Evolutionary conservation across 2,113 vertebrate species (phyloP).

Genomic region (Cephalopterus ornatus): DNA sequence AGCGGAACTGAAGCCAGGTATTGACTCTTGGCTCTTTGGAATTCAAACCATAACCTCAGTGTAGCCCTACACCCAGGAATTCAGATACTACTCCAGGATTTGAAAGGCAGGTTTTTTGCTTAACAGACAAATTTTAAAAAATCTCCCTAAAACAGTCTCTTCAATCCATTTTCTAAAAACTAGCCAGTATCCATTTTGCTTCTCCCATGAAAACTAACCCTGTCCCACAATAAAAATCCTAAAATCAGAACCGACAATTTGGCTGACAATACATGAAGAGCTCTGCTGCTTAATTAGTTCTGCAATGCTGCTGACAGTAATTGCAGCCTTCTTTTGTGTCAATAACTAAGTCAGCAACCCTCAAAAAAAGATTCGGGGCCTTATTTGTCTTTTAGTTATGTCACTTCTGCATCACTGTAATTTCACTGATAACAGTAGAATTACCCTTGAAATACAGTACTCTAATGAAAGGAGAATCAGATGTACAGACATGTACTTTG

Average conservation of each 20-base stretch:
- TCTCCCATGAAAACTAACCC: background rate
- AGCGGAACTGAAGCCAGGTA: background rate
- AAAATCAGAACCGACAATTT: slow-evolving; percentile 34
- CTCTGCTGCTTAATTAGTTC: slow-evolving; percentile 27
- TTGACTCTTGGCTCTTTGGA: background rate
- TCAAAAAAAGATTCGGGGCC: background rate
- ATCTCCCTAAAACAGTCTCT: background rate
- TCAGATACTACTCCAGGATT: background rate
- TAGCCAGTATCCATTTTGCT: background rate
- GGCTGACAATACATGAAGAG: background rate
- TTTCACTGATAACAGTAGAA: background rate
- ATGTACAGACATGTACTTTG: background rate
- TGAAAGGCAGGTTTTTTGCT: background rate
- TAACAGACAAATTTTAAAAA: background rate
- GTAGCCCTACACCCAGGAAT: background rate
- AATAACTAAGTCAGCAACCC: slow-evolving; percentile 12
- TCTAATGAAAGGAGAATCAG: background rate
- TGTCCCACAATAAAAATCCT: background rate
- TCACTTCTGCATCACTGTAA: background rate
- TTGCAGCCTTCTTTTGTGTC: slow-evolving; percentile 32
- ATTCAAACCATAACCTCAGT: background rate
- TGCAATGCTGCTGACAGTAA: slow-evolving; percentile 36
- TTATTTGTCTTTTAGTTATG: background rate
- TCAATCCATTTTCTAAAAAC: background rate
- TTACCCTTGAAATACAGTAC: background rate